These are phyloP conservation scores for Phocoena phocoena DNA, from an alignment of 2,113 vertebrate genomes.

Conservation along the genomic window DNA sequence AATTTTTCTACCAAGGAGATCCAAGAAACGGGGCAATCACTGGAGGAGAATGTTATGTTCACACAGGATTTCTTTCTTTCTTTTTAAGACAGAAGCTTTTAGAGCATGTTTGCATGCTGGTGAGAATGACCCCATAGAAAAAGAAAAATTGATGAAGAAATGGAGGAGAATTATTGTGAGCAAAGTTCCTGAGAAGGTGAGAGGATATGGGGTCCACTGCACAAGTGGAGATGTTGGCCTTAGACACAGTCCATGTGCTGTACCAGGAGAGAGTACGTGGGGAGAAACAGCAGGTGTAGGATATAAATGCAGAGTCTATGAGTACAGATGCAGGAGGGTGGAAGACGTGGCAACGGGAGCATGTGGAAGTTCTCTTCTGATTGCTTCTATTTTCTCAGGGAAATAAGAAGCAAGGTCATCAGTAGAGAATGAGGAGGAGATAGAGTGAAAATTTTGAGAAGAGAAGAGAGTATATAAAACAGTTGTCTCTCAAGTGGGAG, in stretches of 20 bases:
- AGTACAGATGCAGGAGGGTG: too few relatives aligned
- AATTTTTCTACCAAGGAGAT: neutral
- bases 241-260: neutral
- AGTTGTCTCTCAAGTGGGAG: neutral
- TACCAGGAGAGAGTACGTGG: neutral
- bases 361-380: neutral
- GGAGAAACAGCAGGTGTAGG: neutral
- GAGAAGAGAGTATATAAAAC: neutral
- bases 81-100: neutral
- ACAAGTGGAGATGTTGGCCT: neutral
- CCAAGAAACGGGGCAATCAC: neutral
- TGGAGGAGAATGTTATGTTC: neutral
- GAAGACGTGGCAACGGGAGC: neutral
- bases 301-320: accelerated
- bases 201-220: neutral
- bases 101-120: neutral
- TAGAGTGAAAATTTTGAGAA: neutral
- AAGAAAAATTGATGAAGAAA: neutral
- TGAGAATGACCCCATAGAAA: neutral
- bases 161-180: neutral
- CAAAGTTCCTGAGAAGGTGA: neutral
- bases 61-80: neutral
- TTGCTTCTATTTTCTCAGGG: neutral
- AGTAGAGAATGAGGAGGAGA: neutral
- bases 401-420: neutral